phyloP scores from a whole-genome alignment of 2,888 invertebrate genomes.

The Cotesia congregata region DNA sequence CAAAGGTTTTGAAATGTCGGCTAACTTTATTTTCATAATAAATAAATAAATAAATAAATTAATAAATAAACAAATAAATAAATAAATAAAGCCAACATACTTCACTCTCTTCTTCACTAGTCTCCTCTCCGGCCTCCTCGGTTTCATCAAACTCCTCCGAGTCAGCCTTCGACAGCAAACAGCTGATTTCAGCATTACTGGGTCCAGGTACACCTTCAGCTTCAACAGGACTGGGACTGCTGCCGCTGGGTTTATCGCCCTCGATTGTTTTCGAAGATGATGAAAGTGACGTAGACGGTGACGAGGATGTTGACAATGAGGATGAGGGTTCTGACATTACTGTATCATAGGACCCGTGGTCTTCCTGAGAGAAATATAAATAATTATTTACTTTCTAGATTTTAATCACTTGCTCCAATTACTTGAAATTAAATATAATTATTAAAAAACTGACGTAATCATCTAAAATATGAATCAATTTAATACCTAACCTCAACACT shows the following conservation, averaged over 20 bases:
- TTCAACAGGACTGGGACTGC: slow-evolving; percentile 67
- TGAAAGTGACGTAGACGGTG: slow-evolving; percentile 59
- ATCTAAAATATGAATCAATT: neutral
- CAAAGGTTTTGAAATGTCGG: too few relatives aligned
- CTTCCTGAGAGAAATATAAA: slow-evolving; percentile 26
- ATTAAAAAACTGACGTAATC: neutral
- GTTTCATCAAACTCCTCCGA: slow-evolving; percentile 63
- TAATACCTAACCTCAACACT: slow-evolving; percentile 3
- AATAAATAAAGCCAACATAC: slow-evolving; percentile 43
- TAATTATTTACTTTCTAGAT: neutral
- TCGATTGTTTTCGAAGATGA: slow-evolving; percentile 62
- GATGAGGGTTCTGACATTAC: slow-evolving; percentile 41
- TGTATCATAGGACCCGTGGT: slow-evolving; percentile 30
- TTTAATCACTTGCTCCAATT: neutral
- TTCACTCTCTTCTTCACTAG: slow-evolving; percentile 64
- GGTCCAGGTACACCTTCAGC: slow-evolving; percentile 66
- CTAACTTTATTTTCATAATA: too few relatives aligned
- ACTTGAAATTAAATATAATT: neutral
- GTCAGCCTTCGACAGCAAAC: slow-evolving; percentile 57
- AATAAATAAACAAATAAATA: too few relatives aligned
- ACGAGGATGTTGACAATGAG: slow-evolving; percentile 39
- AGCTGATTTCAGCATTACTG: slow-evolving; percentile 59
- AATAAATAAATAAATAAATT: too few relatives aligned
- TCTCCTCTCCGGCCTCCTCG: slow-evolving; percentile 63
- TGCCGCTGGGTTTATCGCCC: slow-evolving; percentile 64